A percentile compares a stretch with the other conserved stretches of the same genome.
Evolutionary conservation across 2,888 invertebrate genomes (phyloP).

Genomic region (Xanthorhoe designata): DNA sequence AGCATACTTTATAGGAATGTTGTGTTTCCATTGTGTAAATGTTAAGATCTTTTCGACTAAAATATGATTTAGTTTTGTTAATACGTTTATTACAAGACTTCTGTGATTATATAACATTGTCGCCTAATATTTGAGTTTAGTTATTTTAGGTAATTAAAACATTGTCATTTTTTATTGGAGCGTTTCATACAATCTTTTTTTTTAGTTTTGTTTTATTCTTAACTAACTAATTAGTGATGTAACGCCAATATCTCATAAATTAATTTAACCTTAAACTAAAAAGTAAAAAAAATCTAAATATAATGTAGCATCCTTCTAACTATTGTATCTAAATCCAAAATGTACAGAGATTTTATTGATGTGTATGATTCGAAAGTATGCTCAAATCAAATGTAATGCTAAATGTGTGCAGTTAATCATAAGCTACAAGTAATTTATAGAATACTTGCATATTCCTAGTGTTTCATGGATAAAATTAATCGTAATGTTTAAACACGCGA

Average conservation of each 20-base stretch:
- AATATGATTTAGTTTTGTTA: constrained; percentile 46
- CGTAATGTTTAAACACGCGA: constrained; percentile 83
- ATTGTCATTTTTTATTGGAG: constrained; percentile 44
- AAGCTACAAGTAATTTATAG: constrained; percentile 52
- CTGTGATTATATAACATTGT: constrained; percentile 68
- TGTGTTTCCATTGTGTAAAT: constrained; percentile 52
- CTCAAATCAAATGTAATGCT: constrained; percentile 62
- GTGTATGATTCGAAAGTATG: constrained; percentile 56
- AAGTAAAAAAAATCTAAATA: constrained; percentile 20
- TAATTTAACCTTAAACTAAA: constrained; percentile 27
- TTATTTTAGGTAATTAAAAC: constrained; percentile 48
- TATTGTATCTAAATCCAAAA: constrained; percentile 37
- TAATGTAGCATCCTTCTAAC: constrained; percentile 10
- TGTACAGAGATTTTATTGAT: constrained; percentile 65
- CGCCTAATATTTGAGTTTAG: constrained; percentile 59
- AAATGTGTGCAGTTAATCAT: constrained; percentile 51
- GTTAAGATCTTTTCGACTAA: constrained; percentile 52
- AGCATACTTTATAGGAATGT: constrained; percentile 38
- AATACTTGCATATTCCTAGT: constrained; percentile 57
- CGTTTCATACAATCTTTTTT: constrained; percentile 43
- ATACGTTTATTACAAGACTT: constrained; percentile 58
- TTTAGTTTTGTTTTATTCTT: constrained; percentile 31
- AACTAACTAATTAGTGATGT: constrained; percentile 25
- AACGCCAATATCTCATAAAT: constrained; percentile 25
- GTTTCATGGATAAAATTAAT: constrained; percentile 78